Evolutionary conservation across 2,113 vertebrate species (phyloP), one percentile per base, ranked within the genome.

Genomic region (Ciconia boyciana): DNA sequence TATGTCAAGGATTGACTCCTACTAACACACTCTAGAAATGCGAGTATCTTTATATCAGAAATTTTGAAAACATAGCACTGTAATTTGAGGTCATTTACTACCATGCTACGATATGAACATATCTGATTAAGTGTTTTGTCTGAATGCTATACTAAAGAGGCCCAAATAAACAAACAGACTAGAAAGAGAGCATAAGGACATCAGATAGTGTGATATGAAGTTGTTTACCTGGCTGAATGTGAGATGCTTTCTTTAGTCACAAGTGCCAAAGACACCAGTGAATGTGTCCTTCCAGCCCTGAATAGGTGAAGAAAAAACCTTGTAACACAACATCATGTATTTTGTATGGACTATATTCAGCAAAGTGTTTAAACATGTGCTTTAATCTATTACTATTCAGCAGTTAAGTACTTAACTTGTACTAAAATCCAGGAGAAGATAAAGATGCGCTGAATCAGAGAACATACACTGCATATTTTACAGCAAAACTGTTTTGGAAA

Each of bases 301-400:
- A 93, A 87, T 19, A 15, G 15, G n/a, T 91, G 60, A 91, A 95
- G 46, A 80, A 80, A 89, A 77, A 69, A 9, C 48, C 15, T 64
- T 71, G 60, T 52, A 87, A 57, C 80, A 64, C 17, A 79, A 58
- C 60, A 78, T 74, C 29, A 70, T 78, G 51, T 55, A 77, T 77
- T 94, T 94, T 94, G 29, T 93, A 90, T 41, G 62, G 51, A 43
- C 7, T 44, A 5, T 77, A 48, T 80, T 90, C 84, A 94, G 78
- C 22, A 48, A 86, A 93, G 58, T 76, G 51, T 91, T 96, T 83
- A 91, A 91, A 89, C 4, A 0, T 62, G 36, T 74, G 66, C 55
- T 83, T 94, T 91, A 85, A 83, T 92, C 77, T 93, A 24, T 84
- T 71, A 82, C 68, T 86, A 81, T 88, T 88, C 89, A 95, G 54